phyloP scores from a whole-genome alignment of 2,113 vertebrate genomes.

The Stictonetta naevosa region DNA sequence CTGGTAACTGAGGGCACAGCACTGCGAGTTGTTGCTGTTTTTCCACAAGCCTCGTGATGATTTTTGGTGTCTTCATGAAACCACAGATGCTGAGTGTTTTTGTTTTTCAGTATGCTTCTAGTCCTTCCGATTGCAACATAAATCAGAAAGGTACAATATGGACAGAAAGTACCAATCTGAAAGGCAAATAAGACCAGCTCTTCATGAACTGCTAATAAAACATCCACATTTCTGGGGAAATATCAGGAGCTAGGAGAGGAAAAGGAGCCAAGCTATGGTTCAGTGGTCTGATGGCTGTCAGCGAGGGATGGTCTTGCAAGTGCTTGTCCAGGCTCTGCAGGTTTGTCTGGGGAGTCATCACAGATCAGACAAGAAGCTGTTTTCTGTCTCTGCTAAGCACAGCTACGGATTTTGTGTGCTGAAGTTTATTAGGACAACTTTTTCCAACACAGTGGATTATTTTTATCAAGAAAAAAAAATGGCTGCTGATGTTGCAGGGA shows the following conservation, averaged over 20 bases:
- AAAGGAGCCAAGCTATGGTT: background rate
- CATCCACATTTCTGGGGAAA: rapidly evolving
- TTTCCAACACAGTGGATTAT: background rate
- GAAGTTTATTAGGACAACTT: background rate
- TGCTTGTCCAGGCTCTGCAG: background rate
- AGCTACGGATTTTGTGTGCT: background rate
- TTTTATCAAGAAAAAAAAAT: background rate
- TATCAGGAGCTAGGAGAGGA: background rate
- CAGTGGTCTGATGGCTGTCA: background rate
- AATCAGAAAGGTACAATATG: background rate
- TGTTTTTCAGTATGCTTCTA: background rate
- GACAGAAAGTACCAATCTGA: background rate
- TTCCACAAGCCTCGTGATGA: background rate
- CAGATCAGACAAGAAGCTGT: background rate
- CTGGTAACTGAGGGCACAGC: background rate
- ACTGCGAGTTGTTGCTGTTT: background rate
- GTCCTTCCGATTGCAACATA: background rate
- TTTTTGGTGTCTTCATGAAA: background rate
- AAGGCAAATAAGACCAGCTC: background rate
- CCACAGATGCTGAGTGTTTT: background rate
- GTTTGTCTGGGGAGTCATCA: background rate
- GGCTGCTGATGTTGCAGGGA: background rate
- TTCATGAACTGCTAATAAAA: background rate
- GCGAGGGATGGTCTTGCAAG: background rate
- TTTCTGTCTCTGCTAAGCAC: background rate